These are phyloP conservation scores for Aegithalos caudatus DNA, from an alignment of 2,113 vertebrate species.

Conservation along the genomic window DNA sequence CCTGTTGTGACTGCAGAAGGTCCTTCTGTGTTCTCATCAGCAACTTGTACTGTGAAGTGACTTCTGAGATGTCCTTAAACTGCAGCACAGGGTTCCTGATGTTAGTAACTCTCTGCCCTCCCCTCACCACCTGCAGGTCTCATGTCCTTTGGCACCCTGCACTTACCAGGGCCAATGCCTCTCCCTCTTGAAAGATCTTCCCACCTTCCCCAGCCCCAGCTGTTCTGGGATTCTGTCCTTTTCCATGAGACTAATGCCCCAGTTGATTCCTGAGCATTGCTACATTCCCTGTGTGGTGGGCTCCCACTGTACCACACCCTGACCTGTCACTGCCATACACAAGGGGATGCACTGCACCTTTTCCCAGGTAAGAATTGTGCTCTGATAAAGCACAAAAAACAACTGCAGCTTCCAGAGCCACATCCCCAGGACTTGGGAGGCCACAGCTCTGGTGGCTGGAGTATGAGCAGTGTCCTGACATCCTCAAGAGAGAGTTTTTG, in stretches of 20 bases:
- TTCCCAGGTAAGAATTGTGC: not conserved
- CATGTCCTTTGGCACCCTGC: accelerated
- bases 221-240: not conserved
- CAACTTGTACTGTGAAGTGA: conserved; percentile 61
- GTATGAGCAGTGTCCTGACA: not conserved
- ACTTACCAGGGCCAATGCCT: not conserved
- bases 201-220: not conserved
- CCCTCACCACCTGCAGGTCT: not conserved
- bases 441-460: not conserved
- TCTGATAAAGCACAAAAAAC: not conserved
- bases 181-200: not conserved
- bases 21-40: conserved; percentile 68
- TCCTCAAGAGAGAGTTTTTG: not conserved
- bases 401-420: not conserved
- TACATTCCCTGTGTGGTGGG: not conserved
- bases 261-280: not conserved
- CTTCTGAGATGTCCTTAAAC: conserved; percentile 76
- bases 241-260: accelerated
- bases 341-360: not conserved
- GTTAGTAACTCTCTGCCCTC: not conserved
- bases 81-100: conserved; percentile 17
- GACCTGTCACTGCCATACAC: not conserved
- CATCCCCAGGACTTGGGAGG: not conserved
- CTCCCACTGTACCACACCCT: not conserved
- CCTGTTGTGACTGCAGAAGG: conserved; percentile 64